Percentiles rank a stretch among this genome's conserved stretches.
These are phyloP conservation scores for Listronotus bonariensis DNA, from an alignment of 1,140 invertebrate genomes.

Conservation along the genomic window DNA sequence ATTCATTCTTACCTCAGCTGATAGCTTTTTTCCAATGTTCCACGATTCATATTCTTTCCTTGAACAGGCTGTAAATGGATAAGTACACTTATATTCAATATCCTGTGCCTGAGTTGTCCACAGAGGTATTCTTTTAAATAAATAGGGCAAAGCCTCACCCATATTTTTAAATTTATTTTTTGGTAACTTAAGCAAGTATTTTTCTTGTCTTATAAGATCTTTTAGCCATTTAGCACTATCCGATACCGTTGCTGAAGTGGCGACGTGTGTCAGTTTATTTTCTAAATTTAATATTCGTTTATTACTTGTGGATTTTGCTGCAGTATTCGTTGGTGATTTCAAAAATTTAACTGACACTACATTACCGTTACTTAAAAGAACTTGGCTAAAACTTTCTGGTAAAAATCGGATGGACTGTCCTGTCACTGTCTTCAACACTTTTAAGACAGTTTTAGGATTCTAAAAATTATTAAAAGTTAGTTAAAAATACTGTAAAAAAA, in stretches of 20 bases:
- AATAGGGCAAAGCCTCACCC: slow-evolving; percentile 44
- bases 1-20: slow-evolving; percentile 44
- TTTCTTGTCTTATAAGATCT: slow-evolving; percentile 6
- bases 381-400: slow-evolving; percentile 31
- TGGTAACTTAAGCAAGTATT: slow-evolving; percentile 41
- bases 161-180: slow-evolving; percentile 44
- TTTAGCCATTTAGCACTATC: not conserved
- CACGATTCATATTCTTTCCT: slow-evolving; percentile 45
- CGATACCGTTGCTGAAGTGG: too few species aligned
- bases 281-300: too few species aligned
- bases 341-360: slow-evolving; percentile 31
- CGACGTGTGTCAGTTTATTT: too few species aligned
- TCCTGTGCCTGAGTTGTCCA: slow-evolving; percentile 37
- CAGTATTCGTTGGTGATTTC: slow-evolving; percentile 2
- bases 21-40: slow-evolving; percentile 44
- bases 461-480: slow-evolving; percentile 7
- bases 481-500: too few species aligned
- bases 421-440: slow-evolving; percentile 32
- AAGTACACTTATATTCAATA: slow-evolving; percentile 41
- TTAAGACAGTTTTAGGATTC: slow-evolving; percentile 16
- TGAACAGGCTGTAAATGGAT: slow-evolving; percentile 46
- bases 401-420: slow-evolving; percentile 34
- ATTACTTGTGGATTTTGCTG: not conserved
- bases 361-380: slow-evolving; percentile 29
- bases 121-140: slow-evolving; percentile 48